Percentiles rank a stretch among this genome's conserved stretches.
phyloP scores from a whole-genome alignment of 23 tunicate species.

The Halocynthia aurantium region DNA sequence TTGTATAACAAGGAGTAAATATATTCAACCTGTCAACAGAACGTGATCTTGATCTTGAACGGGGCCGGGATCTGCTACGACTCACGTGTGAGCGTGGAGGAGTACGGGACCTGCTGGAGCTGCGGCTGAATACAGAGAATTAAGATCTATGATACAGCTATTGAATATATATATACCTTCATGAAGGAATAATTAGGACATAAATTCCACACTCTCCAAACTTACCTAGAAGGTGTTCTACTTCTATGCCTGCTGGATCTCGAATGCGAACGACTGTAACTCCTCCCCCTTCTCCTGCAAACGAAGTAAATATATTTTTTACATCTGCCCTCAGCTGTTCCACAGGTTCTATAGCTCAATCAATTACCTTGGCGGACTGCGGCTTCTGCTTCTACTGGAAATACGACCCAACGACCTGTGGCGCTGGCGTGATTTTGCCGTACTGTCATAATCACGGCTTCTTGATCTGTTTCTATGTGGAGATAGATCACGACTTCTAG shows the following conservation, averaged over 20 bases:
- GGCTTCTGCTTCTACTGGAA: slow-evolving; percentile 52
- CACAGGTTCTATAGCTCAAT: neutral
- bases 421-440: slow-evolving; percentile 21
- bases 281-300: slow-evolving; percentile 36
- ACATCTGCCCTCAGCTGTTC: neutral
- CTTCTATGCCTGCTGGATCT: slow-evolving; percentile 35
- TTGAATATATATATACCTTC: neutral
- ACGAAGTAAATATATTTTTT: neutral
- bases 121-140: slow-evolving; percentile 1
- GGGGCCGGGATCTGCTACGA: slow-evolving; percentile 15
- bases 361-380: slow-evolving; percentile 30
- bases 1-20: neutral
- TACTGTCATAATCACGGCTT: slow-evolving; percentile 27
- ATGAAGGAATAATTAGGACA: neutral
- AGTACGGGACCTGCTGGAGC: slow-evolving; percentile 12
- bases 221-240: slow-evolving; percentile 34
- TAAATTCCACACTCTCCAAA: neutral
- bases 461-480: slow-evolving; percentile 23
- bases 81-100: slow-evolving; percentile 2
- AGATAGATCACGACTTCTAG: slow-evolving; percentile 51
- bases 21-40: slow-evolving; percentile 26
- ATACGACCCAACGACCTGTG: slow-evolving; percentile 29
- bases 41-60: slow-evolving; percentile 63
- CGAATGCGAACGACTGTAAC: slow-evolving; percentile 79
- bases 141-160: neutral